phyloP scores from a whole-genome alignment of 2,888 invertebrate species.

The Minunthozetes semirufus region DNA sequence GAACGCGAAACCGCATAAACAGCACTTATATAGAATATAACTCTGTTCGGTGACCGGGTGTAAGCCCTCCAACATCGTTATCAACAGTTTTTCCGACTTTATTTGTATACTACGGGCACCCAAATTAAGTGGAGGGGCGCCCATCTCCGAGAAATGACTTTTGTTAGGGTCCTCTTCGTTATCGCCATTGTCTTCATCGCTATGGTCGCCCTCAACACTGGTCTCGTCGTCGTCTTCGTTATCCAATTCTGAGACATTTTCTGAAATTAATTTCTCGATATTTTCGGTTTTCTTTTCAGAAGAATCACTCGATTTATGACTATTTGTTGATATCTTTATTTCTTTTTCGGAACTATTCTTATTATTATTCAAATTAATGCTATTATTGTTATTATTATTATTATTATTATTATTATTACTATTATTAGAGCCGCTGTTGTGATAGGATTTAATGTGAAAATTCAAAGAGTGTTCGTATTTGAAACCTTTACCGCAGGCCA shows the following conservation, averaged over 20 bases:
- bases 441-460: constrained; percentile 40
- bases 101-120: constrained; percentile 38
- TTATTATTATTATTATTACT: constrained; percentile 16
- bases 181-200: not conserved
- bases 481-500: constrained; percentile 40
- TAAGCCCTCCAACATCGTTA: constrained; percentile 41
- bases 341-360: not conserved
- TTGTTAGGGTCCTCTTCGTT: not conserved
- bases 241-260: not conserved
- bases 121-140: constrained; percentile 36
- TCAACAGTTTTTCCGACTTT: constrained; percentile 41
- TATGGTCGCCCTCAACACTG: not conserved
- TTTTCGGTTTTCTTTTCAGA: constrained; percentile 1
- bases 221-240: not conserved
- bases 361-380: not conserved
- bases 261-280: not conserved
- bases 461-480: constrained; percentile 40
- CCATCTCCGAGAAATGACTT: constrained; percentile 10
- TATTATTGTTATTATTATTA: not conserved
- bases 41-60: constrained; percentile 42
- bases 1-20: constrained; percentile 42
- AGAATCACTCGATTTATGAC: constrained; percentile 18
- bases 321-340: not conserved
- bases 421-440: constrained; percentile 30
- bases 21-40: constrained; percentile 42